Percentiles rank a stretch among this genome's conserved stretches.
These are phyloP conservation scores for Drosophila melanica DNA, from an alignment of 1,140 invertebrate genomes.

Conservation along the genomic window DNA sequence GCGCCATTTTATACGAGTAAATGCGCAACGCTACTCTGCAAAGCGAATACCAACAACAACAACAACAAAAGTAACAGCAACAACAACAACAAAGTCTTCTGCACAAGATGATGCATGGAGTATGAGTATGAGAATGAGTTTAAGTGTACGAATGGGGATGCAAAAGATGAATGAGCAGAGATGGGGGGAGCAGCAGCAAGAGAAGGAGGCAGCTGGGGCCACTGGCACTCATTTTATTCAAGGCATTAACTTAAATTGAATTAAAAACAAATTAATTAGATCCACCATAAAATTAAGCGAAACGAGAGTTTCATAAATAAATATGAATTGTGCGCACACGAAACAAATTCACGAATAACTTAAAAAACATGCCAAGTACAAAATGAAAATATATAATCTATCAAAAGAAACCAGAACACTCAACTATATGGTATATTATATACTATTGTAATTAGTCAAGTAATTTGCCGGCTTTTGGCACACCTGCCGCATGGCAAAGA, in stretches of 20 bases:
- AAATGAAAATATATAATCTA: too few species aligned
- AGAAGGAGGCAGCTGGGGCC: slow-evolving; percentile 10
- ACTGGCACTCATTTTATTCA: slow-evolving; percentile 38
- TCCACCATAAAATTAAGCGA: slow-evolving; percentile 63
- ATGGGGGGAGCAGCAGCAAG: not conserved
- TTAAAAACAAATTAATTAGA: slow-evolving; percentile 83
- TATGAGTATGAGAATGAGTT: slow-evolving; percentile 8
- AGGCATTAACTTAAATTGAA: slow-evolving; percentile 79
- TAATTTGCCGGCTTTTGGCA: slow-evolving; percentile 36
- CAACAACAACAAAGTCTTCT: slow-evolving; percentile 30
- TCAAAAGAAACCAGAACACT: too few species aligned
- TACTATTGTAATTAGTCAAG: slow-evolving; percentile 58
- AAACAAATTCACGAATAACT: not conserved
- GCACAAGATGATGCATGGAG: slow-evolving; percentile 51
- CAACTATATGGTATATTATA: too few species aligned
- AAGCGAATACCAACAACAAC: slow-evolving; percentile 46
- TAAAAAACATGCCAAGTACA: not conserved
- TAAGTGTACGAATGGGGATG: not conserved
- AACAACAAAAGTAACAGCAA: slow-evolving; percentile 33
- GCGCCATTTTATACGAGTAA: slow-evolving; percentile 72
- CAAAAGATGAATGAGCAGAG: slow-evolving; percentile 9
- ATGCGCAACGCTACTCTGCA: slow-evolving; percentile 54
- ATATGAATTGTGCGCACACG: slow-evolving; percentile 31
- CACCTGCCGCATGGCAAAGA: slow-evolving; percentile 50
- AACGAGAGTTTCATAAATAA: slow-evolving; percentile 31